Evolutionary conservation across 2,113 vertebrate genomes (phyloP).

Genomic region (Strigops habroptila): DNA sequence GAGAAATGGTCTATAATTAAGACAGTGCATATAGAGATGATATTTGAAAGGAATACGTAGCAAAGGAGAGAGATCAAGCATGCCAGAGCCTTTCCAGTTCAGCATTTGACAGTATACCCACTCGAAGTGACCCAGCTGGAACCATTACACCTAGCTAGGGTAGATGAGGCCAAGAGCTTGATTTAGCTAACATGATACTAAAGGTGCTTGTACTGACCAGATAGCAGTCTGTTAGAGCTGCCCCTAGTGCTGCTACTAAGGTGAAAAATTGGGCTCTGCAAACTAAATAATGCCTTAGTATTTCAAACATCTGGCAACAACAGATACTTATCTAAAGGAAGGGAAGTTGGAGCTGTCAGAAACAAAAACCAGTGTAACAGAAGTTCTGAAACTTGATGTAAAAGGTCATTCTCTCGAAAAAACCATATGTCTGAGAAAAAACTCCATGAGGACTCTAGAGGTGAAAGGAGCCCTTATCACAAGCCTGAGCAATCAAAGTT

Average conservation of each 20-base stretch:
- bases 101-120: neutral
- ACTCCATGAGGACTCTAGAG: neutral
- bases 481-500: neutral
- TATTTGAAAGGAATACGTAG: neutral
- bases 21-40: neutral
- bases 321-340: neutral
- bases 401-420: neutral
- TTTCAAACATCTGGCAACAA: neutral
- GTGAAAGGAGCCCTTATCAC: neutral
- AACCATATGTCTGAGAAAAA: neutral
- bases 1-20: slow-evolving; percentile 10
- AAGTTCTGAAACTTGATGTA: neutral
- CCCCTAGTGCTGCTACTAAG: neutral
- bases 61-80: neutral
- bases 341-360: neutral
- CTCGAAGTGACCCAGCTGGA: neutral
- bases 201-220: neutral
- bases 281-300: neutral
- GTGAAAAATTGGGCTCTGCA: neutral
- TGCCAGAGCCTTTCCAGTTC: neutral
- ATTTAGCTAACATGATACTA: neutral
- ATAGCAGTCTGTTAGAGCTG: neutral
- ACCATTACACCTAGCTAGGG: neutral
- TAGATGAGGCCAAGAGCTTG: neutral
- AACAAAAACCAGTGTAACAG: neutral